Evolutionary conservation across 2,888 invertebrate species (phyloP).

Genomic region (Drosophila nr. medialis): DNA sequence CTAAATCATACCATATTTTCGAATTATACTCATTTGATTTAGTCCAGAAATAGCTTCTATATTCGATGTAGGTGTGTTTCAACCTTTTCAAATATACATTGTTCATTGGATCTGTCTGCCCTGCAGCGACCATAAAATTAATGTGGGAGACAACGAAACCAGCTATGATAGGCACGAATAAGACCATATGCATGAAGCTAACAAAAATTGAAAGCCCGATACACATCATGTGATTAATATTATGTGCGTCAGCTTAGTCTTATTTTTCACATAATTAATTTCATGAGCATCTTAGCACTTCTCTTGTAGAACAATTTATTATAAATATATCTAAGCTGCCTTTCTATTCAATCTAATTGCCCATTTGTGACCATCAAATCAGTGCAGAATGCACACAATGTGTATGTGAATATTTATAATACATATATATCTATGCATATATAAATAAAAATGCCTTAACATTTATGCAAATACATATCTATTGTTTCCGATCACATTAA

Average conservation of each 20-base stretch:
- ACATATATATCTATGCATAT: constrained; percentile 5
- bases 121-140: constrained; percentile 44
- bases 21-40: constrained; percentile 42
- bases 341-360: not conserved
- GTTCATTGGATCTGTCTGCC: not conserved
- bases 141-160: constrained; percentile 60
- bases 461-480: constrained; percentile 46
- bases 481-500: constrained; percentile 57
- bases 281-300: not conserved
- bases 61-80: constrained; percentile 56
- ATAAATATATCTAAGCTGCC: not conserved
- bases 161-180: constrained; percentile 56
- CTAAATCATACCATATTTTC: constrained; percentile 53
- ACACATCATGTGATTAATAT: constrained; percentile 14
- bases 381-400: constrained; percentile 23
- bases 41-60: constrained; percentile 59
- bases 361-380: not conserved
- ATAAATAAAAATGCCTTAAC: constrained; percentile 25
- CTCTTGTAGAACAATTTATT: not conserved
- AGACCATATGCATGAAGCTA: constrained; percentile 47
- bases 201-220: constrained; percentile 47
- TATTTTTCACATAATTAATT: too few relatives aligned
- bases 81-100: not conserved
- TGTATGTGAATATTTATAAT: constrained; percentile 4
- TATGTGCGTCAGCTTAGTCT: not conserved